Evolutionary conservation across 2,797 vertebrate species (phyloP), one percentile per base, ranked within the genome.

Genomic region (Anabacerthia variegaticeps): DNA sequence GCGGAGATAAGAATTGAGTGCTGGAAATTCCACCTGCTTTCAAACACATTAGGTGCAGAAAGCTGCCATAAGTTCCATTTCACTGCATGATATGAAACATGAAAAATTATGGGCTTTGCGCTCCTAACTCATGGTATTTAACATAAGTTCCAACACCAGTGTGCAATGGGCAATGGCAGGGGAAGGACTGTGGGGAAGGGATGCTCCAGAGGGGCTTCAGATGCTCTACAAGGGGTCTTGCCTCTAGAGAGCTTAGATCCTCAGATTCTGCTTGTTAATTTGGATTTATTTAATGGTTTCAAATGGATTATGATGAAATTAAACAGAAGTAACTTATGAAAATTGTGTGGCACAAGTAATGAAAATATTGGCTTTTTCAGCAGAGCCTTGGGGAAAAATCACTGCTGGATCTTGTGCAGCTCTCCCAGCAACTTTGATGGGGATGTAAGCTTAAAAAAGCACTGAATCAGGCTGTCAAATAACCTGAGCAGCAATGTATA

Each of bases 381-480:
- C 51, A 66, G 62, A 66, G 32, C 43, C 16, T 32, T n/a, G 10
- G 4, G 20, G 26, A 18, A 71, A 72, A 85, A 56, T 59, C 36
- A 15, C 26, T 56, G 41, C 2, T 79, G 49, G 20, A 39, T 66
- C 23, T 66, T 65, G 26, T 37, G 75, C 61, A 56, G 69, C 34
- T 52, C n/a, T 55, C 27, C 4, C 54, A 87, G 68, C 14, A 61
- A 27, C 49, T 62, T 48, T 63, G 61, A 58, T n/a, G 19, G 20
- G 37, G 46, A 55, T 74, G 21, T 24, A 68, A 74, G 49, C 39
- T 74, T 82, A 23, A 85, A 65, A 86, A 89, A 88, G 2, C 68
- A 67, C 68, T 54, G 72, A 91, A 73, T 94, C 12, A 16, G 55
- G 67, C 65, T 92, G 89, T 85, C 91, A 85, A 10, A 72, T 82